A percentile compares a stretch with the other conserved stretches of the same genome.
phyloP scores from a whole-genome alignment of 2,113 vertebrate species.

The Tychaedon coryphoeus region DNA sequence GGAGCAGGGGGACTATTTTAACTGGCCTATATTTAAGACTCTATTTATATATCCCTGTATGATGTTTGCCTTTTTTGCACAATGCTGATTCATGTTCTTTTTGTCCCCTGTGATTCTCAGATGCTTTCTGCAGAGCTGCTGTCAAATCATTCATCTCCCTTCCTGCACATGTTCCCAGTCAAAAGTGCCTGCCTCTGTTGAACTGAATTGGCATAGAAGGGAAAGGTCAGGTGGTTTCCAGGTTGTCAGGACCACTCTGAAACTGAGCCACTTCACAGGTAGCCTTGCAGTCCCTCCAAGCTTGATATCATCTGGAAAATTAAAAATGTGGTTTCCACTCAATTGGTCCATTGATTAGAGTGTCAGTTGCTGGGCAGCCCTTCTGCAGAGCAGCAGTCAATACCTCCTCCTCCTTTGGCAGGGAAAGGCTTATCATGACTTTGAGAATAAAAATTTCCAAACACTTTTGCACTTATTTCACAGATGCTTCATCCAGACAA shows the following conservation, averaged over 20 bases:
- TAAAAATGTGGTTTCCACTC: neutral
- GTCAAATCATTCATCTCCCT: neutral
- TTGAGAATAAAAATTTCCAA: neutral
- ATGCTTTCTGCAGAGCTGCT: neutral
- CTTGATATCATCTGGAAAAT: neutral
- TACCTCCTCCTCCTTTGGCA: neutral
- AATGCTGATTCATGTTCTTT: conserved; percentile 29
- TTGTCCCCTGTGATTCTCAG: neutral
- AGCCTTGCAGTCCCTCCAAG: neutral
- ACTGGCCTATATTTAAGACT: conserved; percentile 30
- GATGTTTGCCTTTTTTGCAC: conserved; percentile 10
- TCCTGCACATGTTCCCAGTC: neutral
- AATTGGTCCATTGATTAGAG: neutral
- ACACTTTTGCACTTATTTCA: neutral
- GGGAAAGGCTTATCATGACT: neutral
- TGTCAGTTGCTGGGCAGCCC: neutral
- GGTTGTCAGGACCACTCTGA: neutral
- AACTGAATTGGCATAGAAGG: neutral
- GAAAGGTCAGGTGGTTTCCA: neutral
- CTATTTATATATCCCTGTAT: neutral
- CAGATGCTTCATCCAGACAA: neutral
- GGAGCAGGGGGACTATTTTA: neutral
- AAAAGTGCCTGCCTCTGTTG: neutral
- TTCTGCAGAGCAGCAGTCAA: neutral
- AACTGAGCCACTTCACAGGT: neutral